Evolutionary conservation across 2,888 invertebrate species (phyloP).

Genomic region (Drymonia ruficornis): DNA sequence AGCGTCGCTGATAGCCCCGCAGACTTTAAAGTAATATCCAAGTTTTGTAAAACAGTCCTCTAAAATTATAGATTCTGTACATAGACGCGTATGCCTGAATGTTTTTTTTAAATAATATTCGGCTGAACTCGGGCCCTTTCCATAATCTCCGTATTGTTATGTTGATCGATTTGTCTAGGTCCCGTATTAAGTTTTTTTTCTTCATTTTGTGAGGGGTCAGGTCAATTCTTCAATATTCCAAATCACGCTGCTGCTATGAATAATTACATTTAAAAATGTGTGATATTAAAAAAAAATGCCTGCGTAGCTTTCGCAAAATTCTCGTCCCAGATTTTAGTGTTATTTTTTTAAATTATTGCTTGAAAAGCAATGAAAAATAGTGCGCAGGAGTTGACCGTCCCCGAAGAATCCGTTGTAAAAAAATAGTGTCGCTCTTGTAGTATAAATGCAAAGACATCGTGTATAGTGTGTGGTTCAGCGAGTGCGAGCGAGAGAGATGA

Average conservation of each 20-base stretch:
- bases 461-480: conserved; percentile 53
- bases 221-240: conserved; percentile 67
- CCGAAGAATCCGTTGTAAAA: conserved; percentile 69
- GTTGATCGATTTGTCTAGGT: conserved; percentile 74
- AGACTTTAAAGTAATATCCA: too few relatives aligned
- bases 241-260: conserved; percentile 50
- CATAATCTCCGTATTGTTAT: conserved; percentile 57
- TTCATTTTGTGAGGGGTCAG: conserved; percentile 68
- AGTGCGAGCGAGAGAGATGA: conserved; percentile 56
- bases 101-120: conserved; percentile 32
- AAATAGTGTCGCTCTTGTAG: conserved; percentile 70
- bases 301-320: conserved; percentile 56
- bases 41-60: conserved; percentile 39
- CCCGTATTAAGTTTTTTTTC: conserved; percentile 62
- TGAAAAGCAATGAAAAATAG: conserved; percentile 57
- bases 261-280: conserved; percentile 55
- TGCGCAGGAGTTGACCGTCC: conserved; percentile 75
- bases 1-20: too few relatives aligned
- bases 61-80: conserved; percentile 28
- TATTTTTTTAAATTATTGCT: conserved; percentile 49
- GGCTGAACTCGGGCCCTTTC: conserved; percentile 56
- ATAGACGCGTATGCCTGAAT: conserved; percentile 38
- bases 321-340: conserved; percentile 17
- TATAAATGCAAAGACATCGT: conserved; percentile 65
- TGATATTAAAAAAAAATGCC: conserved; percentile 69